phyloP scores from a whole-genome alignment of 1,140 invertebrate species.

The Aphaenogaster floridana region DNA sequence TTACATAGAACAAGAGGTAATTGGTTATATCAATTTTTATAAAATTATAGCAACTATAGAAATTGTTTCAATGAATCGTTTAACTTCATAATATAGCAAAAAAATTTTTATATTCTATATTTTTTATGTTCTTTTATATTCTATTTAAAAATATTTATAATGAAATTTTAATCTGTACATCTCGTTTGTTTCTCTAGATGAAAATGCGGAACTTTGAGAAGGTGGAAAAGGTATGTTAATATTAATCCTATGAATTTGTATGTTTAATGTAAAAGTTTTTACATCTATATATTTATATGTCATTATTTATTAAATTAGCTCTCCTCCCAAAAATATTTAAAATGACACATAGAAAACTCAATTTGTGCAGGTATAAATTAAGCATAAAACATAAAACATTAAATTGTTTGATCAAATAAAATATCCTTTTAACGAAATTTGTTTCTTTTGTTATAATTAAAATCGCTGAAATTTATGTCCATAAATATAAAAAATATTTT shows the following conservation, averaged over 20 bases:
- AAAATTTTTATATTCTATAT: not conserved
- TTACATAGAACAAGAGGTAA: conserved; percentile 99
- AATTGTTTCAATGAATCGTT: not conserved
- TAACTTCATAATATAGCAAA: not conserved
- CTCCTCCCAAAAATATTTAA: conserved; percentile 71
- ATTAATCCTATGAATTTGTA: conserved; percentile 77
- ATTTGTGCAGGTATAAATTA: conserved; percentile 61
- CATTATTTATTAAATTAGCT: conserved; percentile 61
- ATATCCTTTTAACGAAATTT: not conserved
- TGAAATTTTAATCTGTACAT: conserved; percentile 23
- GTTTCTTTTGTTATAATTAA: not conserved
- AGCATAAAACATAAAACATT: conserved; percentile 11
- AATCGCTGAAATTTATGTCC: not conserved
- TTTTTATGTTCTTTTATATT: conserved; percentile 6
- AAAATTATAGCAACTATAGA: not conserved
- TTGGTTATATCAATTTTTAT: not conserved
- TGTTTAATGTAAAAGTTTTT: conserved; percentile 75
- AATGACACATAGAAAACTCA: conserved; percentile 49
- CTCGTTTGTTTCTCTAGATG: conserved; percentile 90
- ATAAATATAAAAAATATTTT: conserved; percentile 18
- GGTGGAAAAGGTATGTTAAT: conserved; percentile 97
- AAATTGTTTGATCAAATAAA: not conserved
- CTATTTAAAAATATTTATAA: not conserved
- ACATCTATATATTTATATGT: conserved; percentile 43
- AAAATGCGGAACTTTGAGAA: conserved; percentile 98